Evolutionary conservation across 1,140 invertebrate species (phyloP).

Genomic region (Habropoda laboriosa): DNA sequence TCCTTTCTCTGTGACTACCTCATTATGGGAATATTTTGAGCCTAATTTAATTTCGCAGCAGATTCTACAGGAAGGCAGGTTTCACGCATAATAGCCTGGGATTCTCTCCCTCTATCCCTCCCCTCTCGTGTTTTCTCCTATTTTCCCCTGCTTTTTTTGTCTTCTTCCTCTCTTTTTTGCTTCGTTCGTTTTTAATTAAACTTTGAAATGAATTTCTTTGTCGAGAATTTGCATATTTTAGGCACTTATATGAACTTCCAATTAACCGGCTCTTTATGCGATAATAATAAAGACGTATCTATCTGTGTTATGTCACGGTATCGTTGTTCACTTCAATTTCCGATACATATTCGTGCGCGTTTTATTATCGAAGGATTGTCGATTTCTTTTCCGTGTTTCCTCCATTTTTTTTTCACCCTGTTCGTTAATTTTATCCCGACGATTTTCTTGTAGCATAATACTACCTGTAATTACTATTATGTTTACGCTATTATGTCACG

Average conservation of each 20-base stretch:
- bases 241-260: conserved; percentile 23
- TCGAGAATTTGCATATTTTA: conserved; percentile 37
- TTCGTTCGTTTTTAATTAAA: conserved; percentile 40
- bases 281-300: conserved; percentile 26
- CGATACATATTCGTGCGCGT: not conserved
- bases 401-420: not conserved
- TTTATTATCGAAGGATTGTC: too few species aligned
- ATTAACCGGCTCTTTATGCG: conserved; percentile 14
- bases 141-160: not conserved
- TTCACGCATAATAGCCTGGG: conserved; percentile 6
- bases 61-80: not conserved
- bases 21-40: conserved; percentile 15
- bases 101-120: not conserved
- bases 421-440: too few species aligned
- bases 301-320: not conserved
- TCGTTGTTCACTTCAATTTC: not conserved
- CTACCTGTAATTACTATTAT: too few species aligned
- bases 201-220: conserved; percentile 42
- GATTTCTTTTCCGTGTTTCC: not conserved
- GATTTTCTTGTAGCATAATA: too few species aligned
- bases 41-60: conserved; percentile 20
- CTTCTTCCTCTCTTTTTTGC: not conserved
- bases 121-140: not conserved
- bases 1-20: not conserved
- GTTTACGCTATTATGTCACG: too few species aligned